Evolutionary conservation across 2,888 invertebrate genomes (phyloP).

Genomic region (Dugesia japonica): DNA sequence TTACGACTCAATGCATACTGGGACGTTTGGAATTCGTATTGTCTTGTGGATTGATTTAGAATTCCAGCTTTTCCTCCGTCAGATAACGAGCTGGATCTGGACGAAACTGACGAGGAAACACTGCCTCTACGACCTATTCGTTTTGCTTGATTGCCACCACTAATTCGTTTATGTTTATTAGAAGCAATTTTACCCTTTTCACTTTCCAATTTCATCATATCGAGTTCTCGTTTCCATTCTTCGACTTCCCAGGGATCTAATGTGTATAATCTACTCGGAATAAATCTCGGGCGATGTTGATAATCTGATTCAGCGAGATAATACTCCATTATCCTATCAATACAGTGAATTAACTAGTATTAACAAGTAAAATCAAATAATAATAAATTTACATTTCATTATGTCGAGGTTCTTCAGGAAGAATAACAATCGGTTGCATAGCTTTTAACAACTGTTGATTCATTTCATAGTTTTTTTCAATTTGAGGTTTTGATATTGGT

Average conservation of each 20-base stretch:
- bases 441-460: neutral
- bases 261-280: neutral
- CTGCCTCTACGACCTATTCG: neutral
- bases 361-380: too few relatives aligned
- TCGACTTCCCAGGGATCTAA: neutral
- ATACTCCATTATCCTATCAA: neutral
- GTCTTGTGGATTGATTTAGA: neutral
- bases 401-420: neutral
- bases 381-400: constrained; percentile 20
- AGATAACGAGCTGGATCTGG: neutral
- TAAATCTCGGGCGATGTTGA: neutral
- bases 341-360: neutral
- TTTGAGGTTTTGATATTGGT: constrained; percentile 5
- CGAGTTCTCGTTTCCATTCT: constrained; percentile 4
- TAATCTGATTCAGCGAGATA: neutral
- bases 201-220: constrained; percentile 3
- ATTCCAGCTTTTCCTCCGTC: neutral
- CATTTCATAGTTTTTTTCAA: neutral
- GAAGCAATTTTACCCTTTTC: neutral
- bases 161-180: neutral
- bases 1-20: constrained; percentile 10
- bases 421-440: constrained; percentile 11
- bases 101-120: neutral
- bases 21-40: neutral
- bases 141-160: neutral